Evolutionary conservation across 2,888 invertebrate genomes (phyloP).

Genomic region (Silvanus unidentatus): DNA sequence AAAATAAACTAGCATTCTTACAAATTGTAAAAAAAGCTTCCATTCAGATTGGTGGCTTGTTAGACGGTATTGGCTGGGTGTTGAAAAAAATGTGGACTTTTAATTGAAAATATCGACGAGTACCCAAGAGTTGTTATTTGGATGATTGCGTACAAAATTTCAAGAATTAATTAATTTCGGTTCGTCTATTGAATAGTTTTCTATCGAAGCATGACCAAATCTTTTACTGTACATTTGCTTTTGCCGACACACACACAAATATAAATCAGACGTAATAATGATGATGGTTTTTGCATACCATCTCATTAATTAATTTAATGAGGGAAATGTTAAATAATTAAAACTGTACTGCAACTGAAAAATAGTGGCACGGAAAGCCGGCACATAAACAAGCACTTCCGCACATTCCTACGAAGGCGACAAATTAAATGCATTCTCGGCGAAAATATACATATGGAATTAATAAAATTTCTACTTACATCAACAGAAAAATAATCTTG

Average conservation of each 20-base stretch:
- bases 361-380: neutral
- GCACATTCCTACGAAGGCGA: neutral
- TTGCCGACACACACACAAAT: no score
- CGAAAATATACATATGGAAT: neutral
- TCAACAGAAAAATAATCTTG: conserved; percentile 32
- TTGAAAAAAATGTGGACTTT: no score
- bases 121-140: conserved; percentile 5
- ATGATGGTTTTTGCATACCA: no score
- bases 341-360: neutral
- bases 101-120: neutral
- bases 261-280: no score
- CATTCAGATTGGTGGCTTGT: conserved; percentile 20
- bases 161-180: conserved; percentile 14
- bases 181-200: conserved; percentile 3
- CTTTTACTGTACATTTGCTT: no score
- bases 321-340: neutral
- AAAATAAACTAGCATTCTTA: conserved; percentile 18
- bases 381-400: no score
- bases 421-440: neutral
- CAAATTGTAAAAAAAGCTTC: conserved; percentile 15
- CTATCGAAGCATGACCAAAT: conserved; percentile 12
- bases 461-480: conserved; percentile 24
- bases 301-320: no score
- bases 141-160: conserved; percentile 14
- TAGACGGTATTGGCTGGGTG: no score